phyloP scores from a whole-genome alignment of 2,888 invertebrate genomes.

The Aphodius sticticus region DNA sequence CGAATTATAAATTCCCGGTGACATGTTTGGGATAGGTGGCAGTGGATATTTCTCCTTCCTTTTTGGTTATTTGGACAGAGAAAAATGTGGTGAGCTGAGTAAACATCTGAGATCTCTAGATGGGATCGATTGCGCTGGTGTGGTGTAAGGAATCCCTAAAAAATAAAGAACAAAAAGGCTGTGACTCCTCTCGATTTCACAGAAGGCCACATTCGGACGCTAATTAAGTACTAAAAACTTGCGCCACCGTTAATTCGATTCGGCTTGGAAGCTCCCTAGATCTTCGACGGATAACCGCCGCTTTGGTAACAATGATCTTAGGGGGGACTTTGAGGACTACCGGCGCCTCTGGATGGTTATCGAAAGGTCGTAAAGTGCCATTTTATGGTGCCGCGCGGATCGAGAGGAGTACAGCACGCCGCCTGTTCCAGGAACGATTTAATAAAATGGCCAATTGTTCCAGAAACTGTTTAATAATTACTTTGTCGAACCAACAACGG shows the following conservation, averaged over 20 bases:
- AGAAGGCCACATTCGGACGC: slow-evolving; percentile 35
- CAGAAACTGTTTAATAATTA: slow-evolving; percentile 23
- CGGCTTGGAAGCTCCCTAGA: slow-evolving; percentile 15
- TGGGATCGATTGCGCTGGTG: neutral
- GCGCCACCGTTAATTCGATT: slow-evolving; percentile 20
- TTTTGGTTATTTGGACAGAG: no score
- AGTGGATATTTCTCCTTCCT: no score
- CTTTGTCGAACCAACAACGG: slow-evolving; percentile 19
- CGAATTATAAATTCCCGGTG: neutral
- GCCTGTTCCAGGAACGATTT: slow-evolving; percentile 19
- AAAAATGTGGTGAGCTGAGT: neutral
- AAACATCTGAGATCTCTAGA: neutral
- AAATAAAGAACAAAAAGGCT: neutral
- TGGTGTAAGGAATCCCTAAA: neutral
- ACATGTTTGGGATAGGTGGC: neutral
- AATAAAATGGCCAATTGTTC: slow-evolving; percentile 21
- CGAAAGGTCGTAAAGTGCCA: slow-evolving; percentile 47
- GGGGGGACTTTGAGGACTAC: slow-evolving; percentile 31
- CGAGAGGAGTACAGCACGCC: slow-evolving; percentile 9
- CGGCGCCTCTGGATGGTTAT: slow-evolving; percentile 52
- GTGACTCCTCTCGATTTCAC: neutral
- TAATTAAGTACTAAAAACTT: slow-evolving; percentile 49
- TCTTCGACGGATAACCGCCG: neutral
- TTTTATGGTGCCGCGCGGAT: slow-evolving; percentile 28
- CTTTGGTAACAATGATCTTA: neutral